A percentile compares a stretch with the other conserved stretches of the same genome.
Conservation (phyloP, 2,888 invertebrate species). For the Autographa gamma region DNA sequence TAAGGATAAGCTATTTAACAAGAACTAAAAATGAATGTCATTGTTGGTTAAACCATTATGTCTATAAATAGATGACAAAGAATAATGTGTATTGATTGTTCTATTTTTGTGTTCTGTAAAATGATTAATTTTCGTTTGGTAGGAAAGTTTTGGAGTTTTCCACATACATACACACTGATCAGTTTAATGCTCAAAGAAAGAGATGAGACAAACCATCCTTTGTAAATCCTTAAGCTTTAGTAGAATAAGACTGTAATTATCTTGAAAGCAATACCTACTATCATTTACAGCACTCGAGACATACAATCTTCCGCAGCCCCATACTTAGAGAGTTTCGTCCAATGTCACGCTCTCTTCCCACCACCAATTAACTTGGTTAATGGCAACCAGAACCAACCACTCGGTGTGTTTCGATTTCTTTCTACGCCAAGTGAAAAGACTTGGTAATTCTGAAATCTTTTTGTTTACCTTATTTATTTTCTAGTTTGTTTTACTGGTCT, state of each 20-base stretch:
- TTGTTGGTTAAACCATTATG: background rate
- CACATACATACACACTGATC: too few species aligned
- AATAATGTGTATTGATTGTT: background rate
- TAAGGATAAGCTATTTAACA: background rate
- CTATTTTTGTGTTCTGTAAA: background rate
- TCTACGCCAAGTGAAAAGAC: slow-evolving; percentile 44
- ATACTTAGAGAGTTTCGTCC: slow-evolving; percentile 59
- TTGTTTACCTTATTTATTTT: background rate
- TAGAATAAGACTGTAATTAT: background rate
- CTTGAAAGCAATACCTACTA: background rate
- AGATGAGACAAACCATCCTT: too few species aligned
- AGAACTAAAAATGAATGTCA: background rate
- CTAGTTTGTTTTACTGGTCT: too few species aligned
- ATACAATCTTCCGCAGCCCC: slow-evolving; percentile 32
- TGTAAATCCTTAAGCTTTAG: too few species aligned
- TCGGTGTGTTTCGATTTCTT: slow-evolving; percentile 52
- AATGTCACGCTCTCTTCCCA: slow-evolving; percentile 78
- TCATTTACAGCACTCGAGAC: slow-evolving; percentile 8
- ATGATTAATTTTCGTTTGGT: too few species aligned
- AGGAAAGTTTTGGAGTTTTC: too few species aligned
- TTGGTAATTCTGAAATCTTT: slow-evolving; percentile 19
- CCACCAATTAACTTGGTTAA: slow-evolving; percentile 75
- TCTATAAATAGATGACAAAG: background rate
- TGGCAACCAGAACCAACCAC: slow-evolving; percentile 57
- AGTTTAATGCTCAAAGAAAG: too few species aligned